Percentiles rank a stretch among this genome's conserved stretches.
Evolutionary conservation across 2,888 invertebrate genomes (phyloP).

Genomic region (Troilus luridus): DNA sequence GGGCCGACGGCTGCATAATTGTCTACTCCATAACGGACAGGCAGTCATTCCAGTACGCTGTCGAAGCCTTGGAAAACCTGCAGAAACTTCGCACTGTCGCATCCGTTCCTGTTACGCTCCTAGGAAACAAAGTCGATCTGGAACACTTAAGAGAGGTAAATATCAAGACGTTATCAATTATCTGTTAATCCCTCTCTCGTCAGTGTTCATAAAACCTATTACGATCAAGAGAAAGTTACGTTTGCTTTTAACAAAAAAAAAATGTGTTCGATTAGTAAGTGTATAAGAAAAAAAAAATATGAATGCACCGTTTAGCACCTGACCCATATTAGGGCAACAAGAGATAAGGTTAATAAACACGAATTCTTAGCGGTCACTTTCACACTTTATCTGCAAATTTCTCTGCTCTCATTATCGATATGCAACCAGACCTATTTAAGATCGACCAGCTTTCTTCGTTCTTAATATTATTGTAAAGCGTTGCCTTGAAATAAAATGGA

Average conservation of each 20-base stretch:
- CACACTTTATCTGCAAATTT: conserved; percentile 36
- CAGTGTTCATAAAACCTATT: too few species aligned
- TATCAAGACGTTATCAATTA: background rate
- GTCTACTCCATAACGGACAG: conserved; percentile 84
- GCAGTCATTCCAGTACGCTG: conserved; percentile 79
- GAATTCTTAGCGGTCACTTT: conserved; percentile 35
- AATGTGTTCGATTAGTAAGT: background rate
- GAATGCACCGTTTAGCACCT: conserved; percentile 4
- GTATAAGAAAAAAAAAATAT: background rate
- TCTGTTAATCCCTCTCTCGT: background rate
- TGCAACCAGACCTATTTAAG: conserved; percentile 16
- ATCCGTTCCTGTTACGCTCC: conserved; percentile 76
- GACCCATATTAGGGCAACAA: background rate
- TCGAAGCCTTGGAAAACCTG: conserved; percentile 75
- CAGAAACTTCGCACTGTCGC: conserved; percentile 72
- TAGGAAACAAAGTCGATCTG: conserved; percentile 86
- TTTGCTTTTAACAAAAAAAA: background rate
- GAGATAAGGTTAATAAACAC: conserved; percentile 18
- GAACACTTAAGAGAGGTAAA: conserved; percentile 82
- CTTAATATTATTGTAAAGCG: background rate
- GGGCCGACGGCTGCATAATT: conserved; percentile 84
- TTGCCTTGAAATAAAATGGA: background rate
- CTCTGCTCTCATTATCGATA: conserved; percentile 25
- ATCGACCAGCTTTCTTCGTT: background rate
- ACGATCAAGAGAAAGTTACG: conserved; percentile 18